phyloP scores from a whole-genome alignment of 2,888 invertebrate species.

The Crocallis elinguaria region DNA sequence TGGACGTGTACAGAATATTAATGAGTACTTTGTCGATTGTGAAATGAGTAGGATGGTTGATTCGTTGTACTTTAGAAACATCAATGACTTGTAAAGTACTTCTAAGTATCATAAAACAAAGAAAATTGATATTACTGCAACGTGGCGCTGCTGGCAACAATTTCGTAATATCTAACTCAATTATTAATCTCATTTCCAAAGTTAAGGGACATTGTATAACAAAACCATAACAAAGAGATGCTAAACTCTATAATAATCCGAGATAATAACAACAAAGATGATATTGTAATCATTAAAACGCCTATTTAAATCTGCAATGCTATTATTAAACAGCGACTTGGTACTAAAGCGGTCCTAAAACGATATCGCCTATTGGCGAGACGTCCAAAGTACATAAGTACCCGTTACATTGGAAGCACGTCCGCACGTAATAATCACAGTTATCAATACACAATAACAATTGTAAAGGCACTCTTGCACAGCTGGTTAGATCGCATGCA shows the following conservation, averaged over 20 bases:
- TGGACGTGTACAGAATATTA: slow-evolving; percentile 35
- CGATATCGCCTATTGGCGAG: not conserved
- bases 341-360: not conserved
- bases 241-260: no score
- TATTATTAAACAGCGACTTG: slow-evolving; percentile 5
- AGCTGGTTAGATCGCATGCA: slow-evolving; percentile 43
- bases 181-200: no score
- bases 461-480: slow-evolving; percentile 38
- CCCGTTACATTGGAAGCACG: slow-evolving; percentile 30
- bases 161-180: no score
- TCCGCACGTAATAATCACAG: slow-evolving; percentile 33
- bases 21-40: slow-evolving; percentile 12
- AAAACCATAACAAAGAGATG: no score
- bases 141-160: no score
- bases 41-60: not conserved
- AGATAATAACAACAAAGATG: not conserved
- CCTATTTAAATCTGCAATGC: not conserved
- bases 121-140: no score
- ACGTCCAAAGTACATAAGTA: slow-evolving; percentile 15
- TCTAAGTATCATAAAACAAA: no score
- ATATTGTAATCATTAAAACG: not conserved
- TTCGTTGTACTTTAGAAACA: not conserved
- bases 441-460: slow-evolving; percentile 41
- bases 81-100: no score
- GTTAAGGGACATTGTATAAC: no score